phyloP scores from a whole-genome alignment of 2,888 invertebrate species.

The Euspilapteryx auroguttella region DNA sequence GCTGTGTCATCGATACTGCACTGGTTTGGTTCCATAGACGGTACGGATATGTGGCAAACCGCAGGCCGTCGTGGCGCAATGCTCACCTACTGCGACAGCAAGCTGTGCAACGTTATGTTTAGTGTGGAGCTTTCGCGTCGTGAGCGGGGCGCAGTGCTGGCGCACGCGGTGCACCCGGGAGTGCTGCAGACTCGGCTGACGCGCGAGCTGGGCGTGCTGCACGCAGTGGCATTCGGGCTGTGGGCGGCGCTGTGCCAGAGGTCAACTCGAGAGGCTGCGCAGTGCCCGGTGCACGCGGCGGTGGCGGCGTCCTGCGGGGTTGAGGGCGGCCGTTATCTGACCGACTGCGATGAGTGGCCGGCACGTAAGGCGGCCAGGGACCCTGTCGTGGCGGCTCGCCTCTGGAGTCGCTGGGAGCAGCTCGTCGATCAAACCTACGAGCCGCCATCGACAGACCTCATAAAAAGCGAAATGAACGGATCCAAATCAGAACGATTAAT shows the following conservation, averaged over 20 bases:
- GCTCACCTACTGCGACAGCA: constrained; percentile 1
- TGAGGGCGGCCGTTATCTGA: neutral
- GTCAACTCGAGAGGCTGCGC: neutral
- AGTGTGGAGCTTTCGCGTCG: constrained; percentile 2
- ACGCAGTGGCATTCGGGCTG: neutral
- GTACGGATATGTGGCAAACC: constrained; percentile 66
- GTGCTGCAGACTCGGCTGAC: neutral
- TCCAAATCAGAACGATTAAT: too few species aligned
- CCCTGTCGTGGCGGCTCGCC: neutral
- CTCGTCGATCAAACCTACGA: neutral
- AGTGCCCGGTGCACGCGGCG: neutral
- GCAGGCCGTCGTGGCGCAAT: neutral
- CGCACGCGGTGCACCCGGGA: neutral
- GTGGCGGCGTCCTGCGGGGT: neutral
- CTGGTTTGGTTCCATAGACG: constrained; percentile 59
- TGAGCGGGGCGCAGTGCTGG: neutral
- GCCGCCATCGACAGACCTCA: too few species aligned
- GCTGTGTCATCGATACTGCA: constrained; percentile 72
- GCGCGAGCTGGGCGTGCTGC: neutral
- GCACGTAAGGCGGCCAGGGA: neutral
- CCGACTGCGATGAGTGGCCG: neutral
- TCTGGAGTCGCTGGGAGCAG: neutral
- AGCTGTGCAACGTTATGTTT: constrained; percentile 2
- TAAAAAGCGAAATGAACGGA: too few species aligned
- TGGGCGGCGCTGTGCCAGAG: neutral